Evolutionary conservation across 2,113 vertebrate species (phyloP), one percentile per base, ranked within the genome.

Genomic region (Fukomys damarensis): DNA sequence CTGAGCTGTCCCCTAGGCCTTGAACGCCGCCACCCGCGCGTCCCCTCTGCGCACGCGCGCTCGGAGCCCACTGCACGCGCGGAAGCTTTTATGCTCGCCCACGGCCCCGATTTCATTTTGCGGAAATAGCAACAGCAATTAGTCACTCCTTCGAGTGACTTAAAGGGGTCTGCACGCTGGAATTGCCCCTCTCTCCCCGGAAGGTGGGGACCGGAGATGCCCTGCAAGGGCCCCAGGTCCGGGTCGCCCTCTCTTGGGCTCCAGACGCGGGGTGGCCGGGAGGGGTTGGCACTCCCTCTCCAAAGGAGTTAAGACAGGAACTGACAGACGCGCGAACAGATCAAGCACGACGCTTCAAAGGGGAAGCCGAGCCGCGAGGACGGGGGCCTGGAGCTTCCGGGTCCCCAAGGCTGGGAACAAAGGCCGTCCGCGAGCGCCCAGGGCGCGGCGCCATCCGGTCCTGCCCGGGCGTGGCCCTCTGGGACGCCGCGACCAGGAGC

Each of bases 311-410:
- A 66, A 84, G 61, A 66, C 65, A n/a, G 81, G 97, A 98, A 94
- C 59, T 94, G 98, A 98, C 98, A 99, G 99, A 98, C 99, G 98
- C 92, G 98, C 96, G 98, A 98, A 99, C 98, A 98, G 98, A 99
- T 98, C 99, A 98, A 99, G 99, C 98, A 98, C 96, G 98, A 98
- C 98, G 98, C 98, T 98, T 99, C 98, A 99, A 99, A 99, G 99
- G 96, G 98, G 98, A 92, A 94, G 96, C 94, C 95, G 98, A 99
- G 98, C 98, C 97, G 96, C 96, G 97, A 97, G 98, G 98, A 98
- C 91, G 98, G 98, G 98, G 98, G 97, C 92, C 92, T 85, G 97
- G 91, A 2, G 96, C 93, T 54, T 91, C 94, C 70, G 82, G 82
- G 98, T 98, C 98, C 98, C 98, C 97, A 97, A 97, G 97, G 97